Base-by-base conservation (phyloP, 2,113 vertebrate genomes). In the western clawed frog (Xenopus tropicalis) region DNA sequence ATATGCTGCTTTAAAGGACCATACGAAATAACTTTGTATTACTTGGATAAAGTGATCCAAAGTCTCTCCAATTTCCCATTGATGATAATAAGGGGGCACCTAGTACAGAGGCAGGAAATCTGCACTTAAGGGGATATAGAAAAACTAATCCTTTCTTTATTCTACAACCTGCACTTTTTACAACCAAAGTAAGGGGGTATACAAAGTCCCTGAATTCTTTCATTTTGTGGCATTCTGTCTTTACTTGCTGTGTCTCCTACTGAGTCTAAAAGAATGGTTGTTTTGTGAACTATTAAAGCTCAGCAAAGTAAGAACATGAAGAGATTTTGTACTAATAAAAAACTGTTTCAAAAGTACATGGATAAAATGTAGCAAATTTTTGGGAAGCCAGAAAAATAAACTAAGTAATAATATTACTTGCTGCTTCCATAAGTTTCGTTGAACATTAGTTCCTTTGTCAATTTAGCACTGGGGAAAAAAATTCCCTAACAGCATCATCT, bases 41-140 rank as follows among this genome's bases (percentile, higher is more conserved):
- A 12, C 11, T 13, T 23, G 20, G 23, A 23, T 59, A 4, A 59
- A 23, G 21, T 13, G 22, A 11, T 24, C 14, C 22, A 23, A 59
- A 59, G 20, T 59, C 17, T 20, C 29, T 65, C 42, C 29, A 8
- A 66, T n/a, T 66, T 17, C 11, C 64, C 43, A 66, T 21, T 66
- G 43, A 24, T 69, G 25, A 44, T 59, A 69, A 61, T 23, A 68
- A 59, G 66, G 48, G n/a, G 52, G 46, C 44, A 21, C 20, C 42
- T 48, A 66, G 65, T 11, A 58, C 54, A 16, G 56, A 1, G 11
- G 58, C 58, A 82, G 66, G 63, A 76, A 73, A 75, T 75, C 72
- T 48, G 46, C 21, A 20, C 56, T 62, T 66, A 20, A 42, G 23
- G 68, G 58, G 29, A 78, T 22, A 25, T 0, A 19, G 1, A 16